These are phyloP conservation scores for Lithosia quadra DNA, from an alignment of 2,888 invertebrate species.

Conservation along the genomic window DNA sequence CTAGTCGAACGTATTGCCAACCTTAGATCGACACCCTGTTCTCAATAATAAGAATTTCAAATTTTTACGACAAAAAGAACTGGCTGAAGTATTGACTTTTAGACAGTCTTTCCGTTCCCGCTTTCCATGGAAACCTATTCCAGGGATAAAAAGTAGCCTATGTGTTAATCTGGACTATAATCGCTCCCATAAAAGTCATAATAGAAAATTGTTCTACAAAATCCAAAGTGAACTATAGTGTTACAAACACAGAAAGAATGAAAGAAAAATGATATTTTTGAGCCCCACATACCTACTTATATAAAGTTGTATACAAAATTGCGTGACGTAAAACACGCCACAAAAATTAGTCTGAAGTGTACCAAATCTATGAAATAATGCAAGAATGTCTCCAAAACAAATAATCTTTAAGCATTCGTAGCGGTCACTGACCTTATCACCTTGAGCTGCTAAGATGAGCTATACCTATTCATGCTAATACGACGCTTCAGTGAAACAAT, in stretches of 20 bases:
- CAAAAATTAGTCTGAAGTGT: not conserved
- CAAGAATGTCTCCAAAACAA: slow-evolving; percentile 20
- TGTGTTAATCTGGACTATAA: too few species aligned
- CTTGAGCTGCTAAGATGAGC: slow-evolving; percentile 56
- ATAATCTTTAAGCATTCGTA: slow-evolving; percentile 6
- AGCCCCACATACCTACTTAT: not conserved
- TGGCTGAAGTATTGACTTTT: too few species aligned
- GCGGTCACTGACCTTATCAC: slow-evolving; percentile 50
- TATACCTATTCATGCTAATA: slow-evolving; percentile 46
- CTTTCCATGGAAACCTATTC: too few species aligned
- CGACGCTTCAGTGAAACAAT: slow-evolving; percentile 57
- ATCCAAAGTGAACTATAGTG: not conserved
- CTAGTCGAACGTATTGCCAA: slow-evolving; percentile 28
- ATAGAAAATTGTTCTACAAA: not conserved
- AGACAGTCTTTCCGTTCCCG: too few species aligned
- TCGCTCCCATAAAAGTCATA: too few species aligned
- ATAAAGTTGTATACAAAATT: not conserved
- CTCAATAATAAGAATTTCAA: not conserved
- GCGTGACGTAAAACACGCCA: not conserved
- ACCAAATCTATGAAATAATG: not conserved
- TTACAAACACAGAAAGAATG: not conserved
- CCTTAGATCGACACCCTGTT: slow-evolving; percentile 1
- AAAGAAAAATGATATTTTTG: not conserved
- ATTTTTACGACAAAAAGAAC: too few species aligned
- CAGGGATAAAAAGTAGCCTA: too few species aligned